Base-by-base conservation (phyloP, 2,888 invertebrate genomes). In the Timandra comae region DNA sequence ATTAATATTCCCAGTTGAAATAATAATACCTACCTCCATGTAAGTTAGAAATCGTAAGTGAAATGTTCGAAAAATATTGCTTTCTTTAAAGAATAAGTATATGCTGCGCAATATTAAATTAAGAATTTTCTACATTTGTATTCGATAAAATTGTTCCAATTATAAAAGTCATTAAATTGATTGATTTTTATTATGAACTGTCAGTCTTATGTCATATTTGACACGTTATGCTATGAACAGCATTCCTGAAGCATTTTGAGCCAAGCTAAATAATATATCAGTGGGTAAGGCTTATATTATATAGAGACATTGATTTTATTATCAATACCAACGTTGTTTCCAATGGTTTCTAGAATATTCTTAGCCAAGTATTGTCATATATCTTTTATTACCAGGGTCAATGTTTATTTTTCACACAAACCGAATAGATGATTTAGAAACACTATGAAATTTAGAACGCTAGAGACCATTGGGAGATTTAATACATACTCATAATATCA, bases 231-330 rank as follows among this genome's bases (percentile, higher is more conserved):
- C 63, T 61, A 49, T 45, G 38, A 60, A 30, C 57, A 46, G 65
- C 72, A 73, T 73, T 72, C 69, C 72, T 63, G 28, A 51, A 59
- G 70, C 70, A 69, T 72, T 69, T 69, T 61, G 49, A 61, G 63
- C 54, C 58, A 57, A 63, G 52, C 57, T 59, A 46, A 47, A 30
- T 47, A 47, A 30, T 47, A 37, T 43, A 44, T 40, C 39, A 40
- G 33, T 33, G 43, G 47, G 43, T 45, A 46, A 43, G 46, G 46
- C 47, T 52, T 53, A 44, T 38, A 46, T 45, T 33, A 6, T 16
- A 6, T 47, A 46, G 41, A 42, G 29, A 50, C 39, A 29, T 60
- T 52, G 43, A 41, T 45, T 55, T 47, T 38, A 30, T 29, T 12
- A 26, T 8, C 9, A 22, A 25, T 35, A 26, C 22, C 24, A 31